Percentiles rank a stretch among this genome's conserved stretches.
phyloP scores from a whole-genome alignment of 2,888 invertebrate species.

The Blastobasis adustella region DNA sequence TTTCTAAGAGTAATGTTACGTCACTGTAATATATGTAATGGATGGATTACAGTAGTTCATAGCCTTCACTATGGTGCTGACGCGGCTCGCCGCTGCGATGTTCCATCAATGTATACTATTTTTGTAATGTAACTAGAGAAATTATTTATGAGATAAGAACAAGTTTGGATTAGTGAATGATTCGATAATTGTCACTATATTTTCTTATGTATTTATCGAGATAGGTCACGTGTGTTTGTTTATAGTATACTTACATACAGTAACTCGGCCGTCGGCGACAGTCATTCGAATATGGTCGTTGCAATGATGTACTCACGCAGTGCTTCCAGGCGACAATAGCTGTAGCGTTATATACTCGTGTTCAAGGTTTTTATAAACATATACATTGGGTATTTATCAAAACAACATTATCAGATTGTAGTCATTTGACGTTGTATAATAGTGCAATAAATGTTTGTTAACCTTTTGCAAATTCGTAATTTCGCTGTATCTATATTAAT shows the following conservation, averaged over 20 bases:
- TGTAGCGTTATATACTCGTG: background rate
- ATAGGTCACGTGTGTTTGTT: constrained; percentile 69
- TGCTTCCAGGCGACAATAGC: constrained; percentile 5
- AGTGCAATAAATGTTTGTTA: constrained; percentile 67
- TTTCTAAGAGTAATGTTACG: constrained; percentile 68
- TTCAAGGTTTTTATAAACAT: too few species aligned
- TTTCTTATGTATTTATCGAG: constrained; percentile 72
- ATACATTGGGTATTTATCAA: too few species aligned
- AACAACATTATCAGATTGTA: constrained; percentile 14
- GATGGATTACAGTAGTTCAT: constrained; percentile 55
- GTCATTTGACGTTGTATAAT: constrained; percentile 17
- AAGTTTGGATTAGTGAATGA: constrained; percentile 61
- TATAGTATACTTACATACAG: constrained; percentile 36
- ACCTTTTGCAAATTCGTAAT: constrained; percentile 23
- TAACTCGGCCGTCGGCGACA: constrained; percentile 39
- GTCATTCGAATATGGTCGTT: constrained; percentile 25
- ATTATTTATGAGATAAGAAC: constrained; percentile 73
- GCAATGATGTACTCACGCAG: constrained; percentile 3
- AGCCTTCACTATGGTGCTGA: constrained; percentile 49
- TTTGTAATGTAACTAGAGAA: constrained; percentile 73
- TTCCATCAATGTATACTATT: constrained; percentile 68
- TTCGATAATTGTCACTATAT: constrained; percentile 58
- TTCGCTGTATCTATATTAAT: constrained; percentile 14
- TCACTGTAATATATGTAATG: constrained; percentile 63
- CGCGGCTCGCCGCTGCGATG: constrained; percentile 22